Base-by-base conservation (phyloP, 2,113 vertebrate genomes). In the Erinaceus europaeus region DNA sequence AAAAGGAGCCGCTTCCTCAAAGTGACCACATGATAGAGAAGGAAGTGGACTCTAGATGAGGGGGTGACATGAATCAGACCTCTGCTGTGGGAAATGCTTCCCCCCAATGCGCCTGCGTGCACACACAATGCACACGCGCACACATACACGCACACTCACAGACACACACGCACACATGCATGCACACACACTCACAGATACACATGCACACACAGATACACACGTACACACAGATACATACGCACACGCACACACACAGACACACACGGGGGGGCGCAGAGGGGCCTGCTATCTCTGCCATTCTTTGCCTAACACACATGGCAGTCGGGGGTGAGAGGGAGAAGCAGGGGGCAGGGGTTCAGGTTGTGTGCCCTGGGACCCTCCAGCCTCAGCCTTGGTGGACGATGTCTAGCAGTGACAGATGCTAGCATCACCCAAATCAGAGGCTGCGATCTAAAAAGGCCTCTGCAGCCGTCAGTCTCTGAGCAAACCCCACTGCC, bases 291-390 rank as follows among this genome's bases (percentile, higher is more conserved):
- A 53, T 23, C 23, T 53, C 38, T 29, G 46, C 9, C 6, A 5
- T 44, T 6, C 6, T n/a, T 9, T 17, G n/a, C 42, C 9, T 9
- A 48, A 32, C 0, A 0, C 1, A 0, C 4, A 1, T 4, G 53
- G 18, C 29, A 12, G 32, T 34, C 21, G 5, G 13, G 11, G 23
- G 34, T 15, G 14, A 32, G 36, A 55, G 11, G 27, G 34, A 69
- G 69, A 32, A 17, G 4, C 14, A 5, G 8, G 42, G 12, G 46
- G 32, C 25, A 27, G 17, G 1, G 20, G 1, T 23, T 18, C 10
- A 9, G 23, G 65, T 27, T 15, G 9, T 65, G 42, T 61, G 53
- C 5, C 21, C 53, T 38, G 14, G 64, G 59, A 64, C 34, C 0
- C 0, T n/a, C 5, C 52, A 11, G 53, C 27, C 27, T 77, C 55